phyloP scores from a whole-genome alignment of 2,888 invertebrate genomes.

The Rhorus exstirpatorius region DNA sequence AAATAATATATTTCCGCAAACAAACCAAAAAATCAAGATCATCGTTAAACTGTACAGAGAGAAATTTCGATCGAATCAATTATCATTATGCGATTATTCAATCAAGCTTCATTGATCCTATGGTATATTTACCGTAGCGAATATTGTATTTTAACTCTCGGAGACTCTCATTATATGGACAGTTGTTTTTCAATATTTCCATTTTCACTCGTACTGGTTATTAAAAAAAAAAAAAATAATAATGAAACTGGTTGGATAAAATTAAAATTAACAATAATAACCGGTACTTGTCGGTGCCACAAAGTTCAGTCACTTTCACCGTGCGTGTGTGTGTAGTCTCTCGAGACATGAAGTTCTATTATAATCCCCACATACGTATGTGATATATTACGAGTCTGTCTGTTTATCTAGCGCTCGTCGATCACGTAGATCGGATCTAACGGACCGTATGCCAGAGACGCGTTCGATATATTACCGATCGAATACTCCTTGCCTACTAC shows the following conservation, averaged over 20 bases:
- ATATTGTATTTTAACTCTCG: too few relatives aligned
- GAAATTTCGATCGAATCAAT: too few relatives aligned
- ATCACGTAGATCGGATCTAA: conserved; percentile 68
- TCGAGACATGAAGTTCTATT: conserved; percentile 58
- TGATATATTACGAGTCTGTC: conserved; percentile 51
- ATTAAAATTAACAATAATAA: conserved; percentile 32
- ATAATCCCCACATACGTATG: conserved; percentile 57
- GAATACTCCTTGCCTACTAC: conserved; percentile 8
- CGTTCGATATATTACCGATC: conserved; percentile 26
- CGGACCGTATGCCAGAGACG: conserved; percentile 53
- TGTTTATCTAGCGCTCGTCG: conserved; percentile 66
- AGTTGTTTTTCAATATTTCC: not conserved
- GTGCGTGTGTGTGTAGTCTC: not conserved
- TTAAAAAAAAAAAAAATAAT: too few relatives aligned
- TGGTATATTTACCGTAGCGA: too few relatives aligned
- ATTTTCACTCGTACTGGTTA: not conserved
- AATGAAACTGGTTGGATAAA: not conserved
- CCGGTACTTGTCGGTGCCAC: not conserved
- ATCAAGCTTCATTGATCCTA: too few relatives aligned
- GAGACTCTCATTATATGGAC: not conserved
- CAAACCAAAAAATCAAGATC: conserved; percentile 5
- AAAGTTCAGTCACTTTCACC: conserved; percentile 46
- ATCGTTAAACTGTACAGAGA: too few relatives aligned
- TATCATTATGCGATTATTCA: too few relatives aligned
- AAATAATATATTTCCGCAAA: conserved; percentile 58